Conservation (phyloP, 2,888 invertebrate species). For the Hypercompe scribonia region DNA sequence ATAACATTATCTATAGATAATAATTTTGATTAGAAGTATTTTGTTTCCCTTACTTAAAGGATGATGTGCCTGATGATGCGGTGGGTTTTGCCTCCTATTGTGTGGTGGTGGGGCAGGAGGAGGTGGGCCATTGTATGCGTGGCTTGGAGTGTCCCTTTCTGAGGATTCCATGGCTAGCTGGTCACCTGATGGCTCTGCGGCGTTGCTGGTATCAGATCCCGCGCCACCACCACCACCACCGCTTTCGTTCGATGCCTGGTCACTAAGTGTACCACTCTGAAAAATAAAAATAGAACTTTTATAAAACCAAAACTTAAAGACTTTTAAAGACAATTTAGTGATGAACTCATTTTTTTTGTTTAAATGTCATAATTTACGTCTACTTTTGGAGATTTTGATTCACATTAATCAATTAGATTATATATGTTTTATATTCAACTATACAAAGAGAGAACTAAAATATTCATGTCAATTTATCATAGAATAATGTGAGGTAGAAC, state of each 20-base stretch:
- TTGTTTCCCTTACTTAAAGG: constrained; percentile 69
- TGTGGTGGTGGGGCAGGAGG: constrained; percentile 89
- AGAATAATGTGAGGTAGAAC: constrained; percentile 33
- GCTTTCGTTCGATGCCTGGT: constrained; percentile 83
- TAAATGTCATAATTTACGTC: neutral
- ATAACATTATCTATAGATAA: neutral
- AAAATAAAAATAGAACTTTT: constrained; percentile 57
- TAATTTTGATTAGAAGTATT: neutral
- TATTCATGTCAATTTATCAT: constrained; percentile 29
- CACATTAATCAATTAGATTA: neutral
- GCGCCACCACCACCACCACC: constrained; percentile 85
- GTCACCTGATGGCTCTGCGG: constrained; percentile 87
- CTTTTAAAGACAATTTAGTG: neutral
- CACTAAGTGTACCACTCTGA: constrained; percentile 78
- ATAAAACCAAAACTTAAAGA: neutral
- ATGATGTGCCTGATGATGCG: constrained; percentile 88
- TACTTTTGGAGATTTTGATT: neutral
- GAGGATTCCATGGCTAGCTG: constrained; percentile 91
- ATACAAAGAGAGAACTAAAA: constrained; percentile 16
- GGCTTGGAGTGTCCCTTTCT: constrained; percentile 87
- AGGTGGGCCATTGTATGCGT: constrained; percentile 83
- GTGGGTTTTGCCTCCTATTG: constrained; percentile 91
- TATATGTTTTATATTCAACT: neutral
- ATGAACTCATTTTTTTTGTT: no score
- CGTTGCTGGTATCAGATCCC: constrained; percentile 85